Evolutionary conservation across 2,888 invertebrate species (phyloP), one percentile per base, ranked within the genome.

Genomic region (Lycia hirtaria): DNA sequence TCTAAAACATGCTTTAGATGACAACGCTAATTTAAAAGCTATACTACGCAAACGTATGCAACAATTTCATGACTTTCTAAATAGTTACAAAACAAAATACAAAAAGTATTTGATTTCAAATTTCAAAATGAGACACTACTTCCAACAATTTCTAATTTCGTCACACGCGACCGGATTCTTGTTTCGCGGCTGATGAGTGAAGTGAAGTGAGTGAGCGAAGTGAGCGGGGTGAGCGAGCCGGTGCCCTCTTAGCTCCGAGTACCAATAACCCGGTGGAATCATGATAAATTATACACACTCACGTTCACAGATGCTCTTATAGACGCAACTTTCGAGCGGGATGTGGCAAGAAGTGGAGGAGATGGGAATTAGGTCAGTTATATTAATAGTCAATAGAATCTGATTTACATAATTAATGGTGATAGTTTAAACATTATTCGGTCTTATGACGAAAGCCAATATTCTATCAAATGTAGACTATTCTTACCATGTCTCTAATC

Each of bases 251-350:
- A 80, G 72, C 80, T 72, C 70, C 62, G 69, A 78, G 81, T 76
- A 79, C 84, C 87, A 85, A 86, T 88, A 91, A 88, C 89, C 88
- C 85, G 87, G 78, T 78, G 78, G 84, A 89, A 90, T 91, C 88
- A 89, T 90, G 89, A 91, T 90, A 85, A 92, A 91, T 91, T 89
- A 92, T 90, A 88, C 81, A 82, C 88, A 86, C 88, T 88, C 87
- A 86, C 87, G 57, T 48, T 53, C 57, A 87, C 74, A 47, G 69
- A 68, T 69, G 69, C 76, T 77, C 78, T 81, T 77, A 74, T 76
- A 81, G 76, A 75, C 71, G 76, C 75, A 70, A 80, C 75, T 80
- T 76, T 71, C 61, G 61, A 37, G 40, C 22, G 6, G 28, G 40
- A 59, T 48, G 37, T 41, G 15, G 24, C 15, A 48, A 24, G 15